Evolutionary conservation across 2,113 vertebrate species (phyloP).

Genomic region (Actenoides lindsayi): DNA sequence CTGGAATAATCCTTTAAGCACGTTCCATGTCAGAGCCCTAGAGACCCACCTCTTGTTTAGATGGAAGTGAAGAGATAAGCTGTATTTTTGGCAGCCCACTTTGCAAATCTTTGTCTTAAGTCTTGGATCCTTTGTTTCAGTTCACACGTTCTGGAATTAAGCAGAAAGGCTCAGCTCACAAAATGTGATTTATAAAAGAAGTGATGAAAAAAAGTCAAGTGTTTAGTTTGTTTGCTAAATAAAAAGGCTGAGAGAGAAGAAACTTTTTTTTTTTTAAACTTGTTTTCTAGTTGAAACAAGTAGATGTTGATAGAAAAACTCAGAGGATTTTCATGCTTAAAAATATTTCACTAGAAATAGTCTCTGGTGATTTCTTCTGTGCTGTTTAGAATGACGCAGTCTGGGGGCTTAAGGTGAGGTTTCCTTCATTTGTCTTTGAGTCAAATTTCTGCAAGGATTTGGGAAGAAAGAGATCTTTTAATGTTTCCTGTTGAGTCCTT

Average conservation of each 20-base stretch:
- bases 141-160: background rate
- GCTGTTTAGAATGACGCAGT: background rate
- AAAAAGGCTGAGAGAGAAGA: background rate
- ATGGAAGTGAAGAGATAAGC: background rate
- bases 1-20: background rate
- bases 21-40: background rate
- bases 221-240: background rate
- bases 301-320: background rate
- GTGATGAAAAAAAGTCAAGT: background rate
- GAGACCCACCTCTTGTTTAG: background rate
- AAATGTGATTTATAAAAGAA: background rate
- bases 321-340: background rate
- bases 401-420: background rate
- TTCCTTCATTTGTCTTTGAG: background rate
- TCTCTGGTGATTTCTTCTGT: background rate
- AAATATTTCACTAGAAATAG: background rate
- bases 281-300: background rate
- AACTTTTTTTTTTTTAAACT: background rate
- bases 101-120: background rate
- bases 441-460: background rate
- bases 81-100: background rate
- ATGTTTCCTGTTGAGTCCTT: background rate
- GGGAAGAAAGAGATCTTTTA: background rate
- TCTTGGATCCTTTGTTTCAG: background rate
- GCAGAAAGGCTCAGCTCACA: background rate